Base-by-base conservation (phyloP, 2,797 vertebrate genomes). In the Sus cebifrons region DNA sequence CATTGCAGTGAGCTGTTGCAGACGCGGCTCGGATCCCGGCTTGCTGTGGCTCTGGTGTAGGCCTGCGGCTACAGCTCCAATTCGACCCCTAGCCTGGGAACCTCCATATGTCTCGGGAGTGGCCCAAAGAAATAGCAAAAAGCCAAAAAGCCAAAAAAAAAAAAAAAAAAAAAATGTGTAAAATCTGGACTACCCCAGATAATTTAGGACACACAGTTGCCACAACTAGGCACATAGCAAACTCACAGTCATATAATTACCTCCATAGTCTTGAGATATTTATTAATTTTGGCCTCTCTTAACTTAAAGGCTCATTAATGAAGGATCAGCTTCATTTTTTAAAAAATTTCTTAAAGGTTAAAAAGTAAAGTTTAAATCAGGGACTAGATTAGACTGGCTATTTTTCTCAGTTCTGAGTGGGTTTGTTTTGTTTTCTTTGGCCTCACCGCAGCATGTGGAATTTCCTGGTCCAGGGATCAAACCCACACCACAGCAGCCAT, bases 291-390 rank as follows among this genome's bases (percentile, higher is more conserved):
- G 27, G 36, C 54, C 77, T 96, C 32, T 89, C 56, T 49, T 89
- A 79, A 90, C 54, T 82, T 54, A 88, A 21, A 77, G 32, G 18
- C 25, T 78, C 64, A 62, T 62, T 78, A 78, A 70, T 75, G 60
- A 85, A 95, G 20, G 54, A 87, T 85, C 75, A 73, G 40, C 40
- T 85, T 90, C 21, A 36, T 91, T 83, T 71, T 62, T 49, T 77
- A 29, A 36, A 36, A 36, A 36, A 36, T 82, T 1, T 36, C 70
- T 71, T 62, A 82, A 85, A 89, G 44, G 25, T 58, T 97, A 60
- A 96, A 86, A 95, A 77, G 58, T 84, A 82, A 95, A 36, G 15
- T 64, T 81, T 68, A 75, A 75, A 79, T 89, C 32, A 92, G 54
- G 71, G 25, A 15, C 49, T 23, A 54, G 25, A 16, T 89, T 52